Base-by-base conservation (phyloP, 2,113 vertebrate genomes). In the Siniperca chuatsi region DNA sequence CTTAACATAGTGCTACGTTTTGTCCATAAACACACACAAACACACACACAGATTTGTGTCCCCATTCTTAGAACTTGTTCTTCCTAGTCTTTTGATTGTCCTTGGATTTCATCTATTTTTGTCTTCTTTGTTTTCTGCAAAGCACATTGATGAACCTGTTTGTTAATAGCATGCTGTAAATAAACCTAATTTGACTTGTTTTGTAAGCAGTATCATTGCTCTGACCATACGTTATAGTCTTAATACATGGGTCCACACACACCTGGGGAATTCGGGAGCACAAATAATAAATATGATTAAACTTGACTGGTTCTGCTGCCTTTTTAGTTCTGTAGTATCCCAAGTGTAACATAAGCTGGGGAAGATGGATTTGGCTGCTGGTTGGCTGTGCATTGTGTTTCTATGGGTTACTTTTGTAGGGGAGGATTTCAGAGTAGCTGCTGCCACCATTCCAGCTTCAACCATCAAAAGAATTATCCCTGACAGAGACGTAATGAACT, bases 401-500 rank as follows among this genome's bases (percentile, higher is more conserved):
- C 87, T 77, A 50, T 82, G 35, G 60, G 64, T 64, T 84, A 60
- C 61, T 73, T 80, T 82, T 54, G 57, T 64, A 64, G 65, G 18
- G 65, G 23, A 69, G 16, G 74, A 79, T 85, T 82, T 92, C 74
- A 79, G 79, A 79, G 81, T 75, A 71, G 74, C 77, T 86, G 71
- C 83, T 70, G 81, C 82, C 52, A 81, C 67, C 68, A 48, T 84
- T 87, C 73, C 62, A 64, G 77, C 69, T 73, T 86, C 76, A 69
- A 61, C 65, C 79, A 83, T 91, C 90, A 90, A 82, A 87, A 88
- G 87, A 82, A 90, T 76, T 58, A 86, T 69, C 52, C 25, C 69
- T 87, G 88, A 87, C 91, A 85, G 87, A 89, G 75, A 88, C 44
- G 77, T 87, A 90, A 94, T 92, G 85, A 91, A 83, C 93, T 83